Percentiles rank a stretch among this genome's conserved stretches.
Conservation (phyloP, 2,797 vertebrate genomes). For the Setipinna tenuifilis region DNA sequence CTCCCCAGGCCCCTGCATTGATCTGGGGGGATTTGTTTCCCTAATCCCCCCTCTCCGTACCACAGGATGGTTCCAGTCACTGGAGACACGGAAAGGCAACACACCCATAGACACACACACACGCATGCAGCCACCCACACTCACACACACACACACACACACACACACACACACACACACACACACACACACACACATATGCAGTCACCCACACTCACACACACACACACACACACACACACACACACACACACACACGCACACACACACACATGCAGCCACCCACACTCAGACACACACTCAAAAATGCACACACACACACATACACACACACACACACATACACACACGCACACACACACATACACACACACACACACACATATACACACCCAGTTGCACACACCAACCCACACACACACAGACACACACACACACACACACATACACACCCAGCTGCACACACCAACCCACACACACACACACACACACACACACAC, state of each 20-base stretch:
- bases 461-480: constrained; percentile 20
- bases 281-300: constrained; percentile 34
- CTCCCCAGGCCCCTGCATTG: constrained; percentile 30
- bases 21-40: constrained; percentile 66
- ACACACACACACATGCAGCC: not conserved
- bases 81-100: constrained; percentile 59
- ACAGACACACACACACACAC: not conserved
- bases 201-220: not conserved
- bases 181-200: constrained; percentile 16
- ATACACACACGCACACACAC: constrained; percentile 41
- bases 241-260: not conserved
- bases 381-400: not conserved
- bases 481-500: not conserved
- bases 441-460: not conserved
- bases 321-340: constrained; percentile 26
- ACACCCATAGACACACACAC: not conserved
- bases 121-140: no score
- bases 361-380: not conserved
- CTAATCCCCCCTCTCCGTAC: constrained; percentile 68
- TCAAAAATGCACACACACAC: constrained; percentile 34
- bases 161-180: not conserved
- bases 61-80: constrained; percentile 65
- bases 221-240: not conserved
- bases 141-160: not conserved
- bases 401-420: no score